These are phyloP conservation scores for Macrosteles quadrilineatus DNA, from an alignment of 1,140 invertebrate genomes.

Conservation along the genomic window DNA sequence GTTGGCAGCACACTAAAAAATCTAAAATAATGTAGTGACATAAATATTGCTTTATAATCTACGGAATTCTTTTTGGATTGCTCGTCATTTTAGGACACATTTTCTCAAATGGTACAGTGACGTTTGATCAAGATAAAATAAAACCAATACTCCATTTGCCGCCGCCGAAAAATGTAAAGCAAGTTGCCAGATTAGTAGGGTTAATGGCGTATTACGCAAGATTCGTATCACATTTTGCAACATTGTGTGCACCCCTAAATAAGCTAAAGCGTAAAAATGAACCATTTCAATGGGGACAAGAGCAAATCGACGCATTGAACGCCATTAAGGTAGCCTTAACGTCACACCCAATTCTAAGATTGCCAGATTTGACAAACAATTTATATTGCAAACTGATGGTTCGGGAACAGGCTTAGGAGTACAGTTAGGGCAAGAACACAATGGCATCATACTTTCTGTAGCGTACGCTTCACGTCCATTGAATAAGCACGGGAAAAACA, in stretches of 20 bases:
- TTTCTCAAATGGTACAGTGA: too few relatives aligned
- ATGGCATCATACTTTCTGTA: background rate
- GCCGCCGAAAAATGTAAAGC: background rate
- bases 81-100: too few relatives aligned
- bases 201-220: background rate
- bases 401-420: background rate
- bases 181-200: background rate
- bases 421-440: background rate
- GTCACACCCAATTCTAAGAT: background rate
- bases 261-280: background rate
- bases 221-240: background rate
- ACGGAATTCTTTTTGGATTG: too few relatives aligned
- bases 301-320: background rate
- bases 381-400: background rate
- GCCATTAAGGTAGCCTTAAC: background rate
- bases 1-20: too few relatives aligned
- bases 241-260: background rate
- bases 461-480: background rate
- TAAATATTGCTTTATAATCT: too few relatives aligned
- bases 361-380: background rate
- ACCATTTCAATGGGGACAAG: background rate
- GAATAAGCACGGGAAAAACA: background rate
- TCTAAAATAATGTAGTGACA: too few relatives aligned
- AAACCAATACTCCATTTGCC: background rate
- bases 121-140: background rate